Conservation (phyloP, 2,888 invertebrate genomes). For the Eugnorisma glareosa region DNA sequence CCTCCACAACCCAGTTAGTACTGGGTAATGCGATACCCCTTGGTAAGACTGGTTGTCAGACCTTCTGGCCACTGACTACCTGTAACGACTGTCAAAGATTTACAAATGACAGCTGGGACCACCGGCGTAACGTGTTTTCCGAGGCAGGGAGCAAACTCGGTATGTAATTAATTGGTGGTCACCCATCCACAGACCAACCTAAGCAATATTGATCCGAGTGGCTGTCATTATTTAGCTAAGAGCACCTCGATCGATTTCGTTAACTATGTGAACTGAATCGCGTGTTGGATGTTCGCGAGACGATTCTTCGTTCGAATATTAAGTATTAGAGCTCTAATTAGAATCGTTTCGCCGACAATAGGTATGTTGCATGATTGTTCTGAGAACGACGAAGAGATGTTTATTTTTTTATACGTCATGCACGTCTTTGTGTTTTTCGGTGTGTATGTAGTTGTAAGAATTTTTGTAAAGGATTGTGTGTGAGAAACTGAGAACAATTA, state of each 20-base stretch:
- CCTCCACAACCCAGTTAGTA: too few species aligned
- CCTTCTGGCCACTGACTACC: too few species aligned
- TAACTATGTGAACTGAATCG: conserved; percentile 76
- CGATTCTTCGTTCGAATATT: conserved; percentile 72
- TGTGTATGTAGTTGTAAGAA: conserved; percentile 34
- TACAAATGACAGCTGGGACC: too few species aligned
- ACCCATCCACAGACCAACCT: too few species aligned
- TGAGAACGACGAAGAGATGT: conserved; percentile 61
- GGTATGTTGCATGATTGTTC: conserved; percentile 69
- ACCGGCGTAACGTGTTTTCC: too few species aligned
- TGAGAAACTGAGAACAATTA: conserved; percentile 16
- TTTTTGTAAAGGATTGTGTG: conserved; percentile 41
- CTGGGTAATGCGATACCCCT: too few species aligned
- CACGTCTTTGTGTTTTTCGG: conserved; percentile 51
- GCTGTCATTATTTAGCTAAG: too few species aligned
- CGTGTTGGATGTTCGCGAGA: conserved; percentile 73
- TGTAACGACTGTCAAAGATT: too few species aligned
- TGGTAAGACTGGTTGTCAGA: too few species aligned
- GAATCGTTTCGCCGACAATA: conserved; percentile 72
- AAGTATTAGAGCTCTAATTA: conserved; percentile 73
- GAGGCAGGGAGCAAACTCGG: too few species aligned
- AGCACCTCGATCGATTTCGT: conserved; percentile 55
- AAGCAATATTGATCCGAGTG: too few species aligned
- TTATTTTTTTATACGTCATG: conserved; percentile 54
- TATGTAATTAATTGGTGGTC: too few species aligned